Evolutionary conservation across 1,140 invertebrate species (phyloP), one percentile per base, ranked within the genome.

Genomic region (Drosophila pandora): DNA sequence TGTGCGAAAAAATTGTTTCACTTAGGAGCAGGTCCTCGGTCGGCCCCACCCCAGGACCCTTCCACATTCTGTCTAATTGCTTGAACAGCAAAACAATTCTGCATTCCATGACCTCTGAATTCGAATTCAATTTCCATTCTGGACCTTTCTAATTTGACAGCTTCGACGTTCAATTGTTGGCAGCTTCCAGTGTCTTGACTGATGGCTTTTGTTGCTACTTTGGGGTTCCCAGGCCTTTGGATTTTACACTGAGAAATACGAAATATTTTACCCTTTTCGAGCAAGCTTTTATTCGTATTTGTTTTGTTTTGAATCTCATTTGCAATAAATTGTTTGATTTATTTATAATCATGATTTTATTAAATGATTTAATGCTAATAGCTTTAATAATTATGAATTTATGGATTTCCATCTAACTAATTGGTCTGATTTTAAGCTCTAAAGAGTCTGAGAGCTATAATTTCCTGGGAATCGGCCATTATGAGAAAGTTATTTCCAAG

Each of bases 121-220:
- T 58, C 8, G 23, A 57, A 57, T 58, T 78, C 45, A 47, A 67
- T 70, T 67, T 57, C 12, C 30, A 32, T 23, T 21, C 4, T n/a
- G 22, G 13, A 21, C 61, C 39, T 45, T 43, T 73, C 76, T 82
- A 76, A 69, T 74, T 77, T 80, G 78, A 76, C 78, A 81, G 71
- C 41, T 59, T 71, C 59, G 72, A 71, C 67, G 62, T 73, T 76
- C 69, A 77, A 81, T 81, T 81, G 78, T 54, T 74, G 78, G 68
- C 68, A 77, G 49, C 49, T 56, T 60, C 48, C 39, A 60, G 52
- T 17, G 4, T 50, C 22, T 28, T 41, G 34, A 30, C 6, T 50
- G n/a, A 41, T 41, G 25, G 21, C 6, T n/a, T 22, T 39, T 30
- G 34, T 0, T n/a, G 8, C 23, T 21, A 17, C 34, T n/a, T 37